A percentile compares a stretch with the other conserved stretches of the same genome.
Evolutionary conservation across 2,797 vertebrate genomes (phyloP).

Genomic region (Antrozous pallidus): DNA sequence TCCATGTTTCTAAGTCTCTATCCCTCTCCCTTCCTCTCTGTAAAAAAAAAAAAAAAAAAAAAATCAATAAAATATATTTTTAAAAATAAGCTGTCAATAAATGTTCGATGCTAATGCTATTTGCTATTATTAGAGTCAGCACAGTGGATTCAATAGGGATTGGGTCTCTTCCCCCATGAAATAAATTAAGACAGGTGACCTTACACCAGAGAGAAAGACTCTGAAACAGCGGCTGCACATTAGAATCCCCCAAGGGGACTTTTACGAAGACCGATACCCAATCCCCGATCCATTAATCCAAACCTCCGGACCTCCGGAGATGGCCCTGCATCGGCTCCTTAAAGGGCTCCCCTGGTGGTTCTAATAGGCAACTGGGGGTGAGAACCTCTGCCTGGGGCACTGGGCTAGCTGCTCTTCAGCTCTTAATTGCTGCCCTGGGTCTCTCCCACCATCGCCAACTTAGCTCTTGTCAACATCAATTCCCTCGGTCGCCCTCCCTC

Average conservation of each 20-base stretch:
- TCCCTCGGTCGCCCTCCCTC: neutral
- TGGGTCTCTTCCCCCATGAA: neutral
- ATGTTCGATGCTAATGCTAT: neutral
- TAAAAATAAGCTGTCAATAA: neutral
- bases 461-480: neutral
- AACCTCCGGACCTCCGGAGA: neutral
- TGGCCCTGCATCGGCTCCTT: neutral
- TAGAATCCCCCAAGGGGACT: conserved; percentile 43
- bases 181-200: conserved; percentile 19
- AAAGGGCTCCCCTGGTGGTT: neutral
- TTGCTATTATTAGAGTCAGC: neutral
- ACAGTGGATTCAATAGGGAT: neutral
- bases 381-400: conserved; percentile 8
- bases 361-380: conserved; percentile 14
- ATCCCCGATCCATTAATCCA: conserved; percentile 36
- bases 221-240: conserved; percentile 10
- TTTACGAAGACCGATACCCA: conserved; percentile 39
- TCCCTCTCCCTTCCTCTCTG: too few relatives aligned
- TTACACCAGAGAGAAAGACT: neutral
- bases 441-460: neutral
- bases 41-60: too few relatives aligned
- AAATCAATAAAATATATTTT: too few relatives aligned
- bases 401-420: neutral
- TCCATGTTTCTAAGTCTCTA: too few relatives aligned
- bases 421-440: conserved; percentile 35